Conservation (phyloP, 2,113 vertebrate species). For the Sphaerodactylus townsendi region DNA sequence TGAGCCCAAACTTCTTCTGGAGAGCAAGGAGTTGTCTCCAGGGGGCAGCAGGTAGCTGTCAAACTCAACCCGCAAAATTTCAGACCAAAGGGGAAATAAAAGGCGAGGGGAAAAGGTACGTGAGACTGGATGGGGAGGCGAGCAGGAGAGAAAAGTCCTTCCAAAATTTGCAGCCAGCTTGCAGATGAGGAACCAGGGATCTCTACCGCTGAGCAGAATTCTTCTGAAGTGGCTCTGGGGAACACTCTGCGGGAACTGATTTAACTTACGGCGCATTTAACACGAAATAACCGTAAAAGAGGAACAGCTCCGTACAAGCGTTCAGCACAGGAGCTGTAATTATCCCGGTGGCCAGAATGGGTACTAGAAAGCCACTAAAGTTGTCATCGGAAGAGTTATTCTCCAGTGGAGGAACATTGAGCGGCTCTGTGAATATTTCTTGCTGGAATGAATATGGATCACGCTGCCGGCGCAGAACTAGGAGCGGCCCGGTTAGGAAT, state of each 20-base stretch:
- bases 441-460: not conserved
- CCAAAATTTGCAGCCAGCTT: not conserved
- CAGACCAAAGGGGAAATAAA: fast-evolving
- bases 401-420: too few species aligned
- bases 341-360: not conserved
- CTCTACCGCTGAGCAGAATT: not conserved
- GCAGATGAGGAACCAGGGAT: not conserved
- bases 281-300: conserved; percentile 32
- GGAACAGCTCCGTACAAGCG: not conserved
- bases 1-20: not conserved
- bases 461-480: not conserved
- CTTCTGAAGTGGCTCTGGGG: conserved; percentile 8
- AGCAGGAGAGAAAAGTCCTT: not conserved
- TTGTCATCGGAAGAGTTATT: not conserved
- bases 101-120: fast-evolving
- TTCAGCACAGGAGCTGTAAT: not conserved
- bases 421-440: not conserved
- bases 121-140: not conserved
- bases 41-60: not conserved
- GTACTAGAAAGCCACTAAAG: not conserved
- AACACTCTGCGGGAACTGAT: conserved; percentile 43
- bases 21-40: conserved; percentile 2
- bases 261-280: not conserved
- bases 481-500: not conserved
- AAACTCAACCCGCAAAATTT: too few species aligned